phyloP scores from a whole-genome alignment of 2,797 vertebrate species.

The Tragelaphus oryx region DNA sequence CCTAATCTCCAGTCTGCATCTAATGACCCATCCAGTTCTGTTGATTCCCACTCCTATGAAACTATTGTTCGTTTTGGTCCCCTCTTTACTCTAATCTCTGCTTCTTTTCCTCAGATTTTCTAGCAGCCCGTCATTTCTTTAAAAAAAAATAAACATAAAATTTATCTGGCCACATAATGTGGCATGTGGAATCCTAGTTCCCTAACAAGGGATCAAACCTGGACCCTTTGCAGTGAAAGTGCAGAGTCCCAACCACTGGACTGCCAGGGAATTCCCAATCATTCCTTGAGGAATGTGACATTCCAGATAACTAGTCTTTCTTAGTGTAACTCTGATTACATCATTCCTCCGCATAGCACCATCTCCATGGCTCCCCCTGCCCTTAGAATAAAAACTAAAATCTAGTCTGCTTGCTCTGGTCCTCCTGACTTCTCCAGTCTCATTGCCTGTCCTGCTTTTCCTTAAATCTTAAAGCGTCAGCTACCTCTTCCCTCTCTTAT shows the following conservation, averaged over 20 bases:
- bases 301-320: neutral
- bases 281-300: neutral
- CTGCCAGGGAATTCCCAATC: neutral
- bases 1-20: too few relatives aligned
- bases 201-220: neutral
- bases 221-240: neutral
- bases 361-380: neutral
- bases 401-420: neutral
- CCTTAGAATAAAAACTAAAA: neutral
- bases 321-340: neutral
- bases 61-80: fast-evolving
- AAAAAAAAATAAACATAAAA: neutral
- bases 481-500: neutral
- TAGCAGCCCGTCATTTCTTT: neutral
- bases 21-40: neutral
- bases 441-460: neutral
- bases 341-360: neutral
- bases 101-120: neutral
- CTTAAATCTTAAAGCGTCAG: neutral
- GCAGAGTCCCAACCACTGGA: neutral
- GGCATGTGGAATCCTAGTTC: neutral
- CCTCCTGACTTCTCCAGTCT: neutral
- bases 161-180: neutral
- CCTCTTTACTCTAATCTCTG: neutral
- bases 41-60: neutral